phyloP scores from a whole-genome alignment of 2,888 invertebrate genomes.

The Steinernema scapterisci region DNA sequence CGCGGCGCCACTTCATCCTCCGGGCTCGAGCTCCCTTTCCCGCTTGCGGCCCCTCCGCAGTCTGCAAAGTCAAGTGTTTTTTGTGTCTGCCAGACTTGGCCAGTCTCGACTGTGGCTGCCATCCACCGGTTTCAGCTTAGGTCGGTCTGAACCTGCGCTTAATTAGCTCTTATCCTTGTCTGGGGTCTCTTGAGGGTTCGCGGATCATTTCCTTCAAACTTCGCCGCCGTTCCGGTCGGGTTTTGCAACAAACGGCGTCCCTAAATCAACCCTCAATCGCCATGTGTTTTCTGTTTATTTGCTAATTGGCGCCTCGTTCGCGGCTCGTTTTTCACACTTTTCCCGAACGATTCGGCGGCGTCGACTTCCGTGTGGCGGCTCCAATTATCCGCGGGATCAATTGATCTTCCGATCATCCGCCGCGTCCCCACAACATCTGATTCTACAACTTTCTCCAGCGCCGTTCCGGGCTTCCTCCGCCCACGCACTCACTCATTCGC shows the following conservation, averaged over 20 bases:
- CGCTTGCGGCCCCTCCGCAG: neutral
- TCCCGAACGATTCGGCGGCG: neutral
- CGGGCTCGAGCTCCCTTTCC: neutral
- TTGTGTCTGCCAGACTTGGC: neutral
- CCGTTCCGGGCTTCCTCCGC: neutral
- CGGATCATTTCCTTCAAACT: too few species aligned
- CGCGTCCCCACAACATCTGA: neutral
- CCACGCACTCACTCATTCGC: neutral
- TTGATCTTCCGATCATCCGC: neutral
- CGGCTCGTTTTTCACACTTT: constrained; percentile 1
- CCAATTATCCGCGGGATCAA: constrained; percentile 12
- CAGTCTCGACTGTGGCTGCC: too few species aligned
- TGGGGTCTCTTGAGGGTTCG: too few species aligned
- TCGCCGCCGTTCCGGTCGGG: too few species aligned
- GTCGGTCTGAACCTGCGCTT: too few species aligned
- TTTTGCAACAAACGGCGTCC: neutral
- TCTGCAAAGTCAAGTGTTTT: constrained; percentile 22
- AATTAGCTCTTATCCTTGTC: too few species aligned
- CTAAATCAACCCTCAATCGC: constrained; percentile 2
- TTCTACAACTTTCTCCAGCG: too few species aligned
- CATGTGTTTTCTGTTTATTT: constrained; percentile 28
- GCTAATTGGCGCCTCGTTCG: constrained; percentile 7
- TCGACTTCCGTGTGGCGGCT: neutral
- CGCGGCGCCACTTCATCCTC: neutral
- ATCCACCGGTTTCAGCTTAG: too few species aligned